Evolutionary conservation across 2,797 vertebrate genomes (phyloP), one percentile per base, ranked within the genome.

Genomic region (Simalia tracyae): DNA sequence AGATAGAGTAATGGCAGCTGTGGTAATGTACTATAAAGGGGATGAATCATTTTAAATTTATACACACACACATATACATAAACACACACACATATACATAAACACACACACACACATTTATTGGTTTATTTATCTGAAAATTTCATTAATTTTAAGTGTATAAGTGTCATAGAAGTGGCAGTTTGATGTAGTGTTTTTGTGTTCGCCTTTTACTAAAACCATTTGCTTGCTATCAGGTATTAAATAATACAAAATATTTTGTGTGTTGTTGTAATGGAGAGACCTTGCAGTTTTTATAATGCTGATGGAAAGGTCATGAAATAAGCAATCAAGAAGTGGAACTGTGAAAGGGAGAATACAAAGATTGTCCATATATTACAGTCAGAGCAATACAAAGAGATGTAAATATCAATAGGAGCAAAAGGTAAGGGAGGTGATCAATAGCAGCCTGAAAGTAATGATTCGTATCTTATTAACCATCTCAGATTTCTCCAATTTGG

Each of bases 401-500:
- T 36, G 15, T 84, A 57, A 84, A 59, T 96, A 84, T 66, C 76
- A 94, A 36, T 61, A 92, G 14, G 56, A 88, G 91, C 93, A 93
- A 86, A 64, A 56, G 59, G 1, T 90, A 68, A 89, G 84, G 14
- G 66, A 81, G 4, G 10, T 89, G 89, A 96, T 95, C 95, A 95
- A 90, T 93, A 57, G 15, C 28, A 89, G 72, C 86, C 76, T 95
- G 92, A 92, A 89, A 92, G 31, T 46, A 92, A 92, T 63, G 10
- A 56, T 88, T 8, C 91, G 86, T 36, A 85, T 68, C 86, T 66
- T 91, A 88, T 64, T 90, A 28, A 19, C 42, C 22, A 42, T 93
- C 92, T 94, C 92, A 56, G 91, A 72, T 68, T 94, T 89, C 91
- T 93, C 91, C 93, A 88, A 84, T 92, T 81, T 90, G 93, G 94